Base-by-base conservation (phyloP, 2,797 vertebrate genomes). In the Falco rusticolus region DNA sequence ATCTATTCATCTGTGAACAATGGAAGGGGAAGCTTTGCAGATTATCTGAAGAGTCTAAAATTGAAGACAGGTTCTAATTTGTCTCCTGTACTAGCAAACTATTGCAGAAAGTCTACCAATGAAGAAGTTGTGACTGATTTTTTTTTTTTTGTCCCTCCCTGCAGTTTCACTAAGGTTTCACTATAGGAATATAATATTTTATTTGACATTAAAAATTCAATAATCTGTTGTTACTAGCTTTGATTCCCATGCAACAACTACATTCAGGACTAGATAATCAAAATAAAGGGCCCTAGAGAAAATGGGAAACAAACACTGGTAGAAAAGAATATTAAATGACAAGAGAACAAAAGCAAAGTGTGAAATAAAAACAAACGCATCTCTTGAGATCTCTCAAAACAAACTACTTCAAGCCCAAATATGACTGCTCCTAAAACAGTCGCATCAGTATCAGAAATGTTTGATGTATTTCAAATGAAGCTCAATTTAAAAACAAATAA, bases 391-490 rank as follows among this genome's bases (percentile, higher is more conserved):
- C 33, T 88, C 74, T 84, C 68, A 78, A 92, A 96, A 95, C 61
- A 89, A 97, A 51, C 87, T 75, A 90, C 85, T 96, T 83, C 43
- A 5, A 97, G 90, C 86, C 92, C 83, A 85, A 92, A 69, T 92
- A 83, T 18, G 89, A 89, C 68, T 76, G 60, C 66, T 92, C 95
- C 87, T 90, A 89, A 89, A 97, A 69, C 90, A 96, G 84, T 69
- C 85, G 87, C 87, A 94, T 76, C 5, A 13, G 87, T 88, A 90
- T 96, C 70, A 90, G 61, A 96, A 96, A 85, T 53, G 88, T 97
- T 95, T 95, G 66, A 93, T 94, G 89, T 93, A 85, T 95, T 96
- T 95, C 82, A 96, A 90, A 89, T 92, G 89, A 97, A 91, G 94
- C 51, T 85, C 77, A 90, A 74, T 91, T 87, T 91, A 94, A 95